Evolutionary conservation across 2,888 invertebrate species (phyloP).

Genomic region (Mystacides longicornis): DNA sequence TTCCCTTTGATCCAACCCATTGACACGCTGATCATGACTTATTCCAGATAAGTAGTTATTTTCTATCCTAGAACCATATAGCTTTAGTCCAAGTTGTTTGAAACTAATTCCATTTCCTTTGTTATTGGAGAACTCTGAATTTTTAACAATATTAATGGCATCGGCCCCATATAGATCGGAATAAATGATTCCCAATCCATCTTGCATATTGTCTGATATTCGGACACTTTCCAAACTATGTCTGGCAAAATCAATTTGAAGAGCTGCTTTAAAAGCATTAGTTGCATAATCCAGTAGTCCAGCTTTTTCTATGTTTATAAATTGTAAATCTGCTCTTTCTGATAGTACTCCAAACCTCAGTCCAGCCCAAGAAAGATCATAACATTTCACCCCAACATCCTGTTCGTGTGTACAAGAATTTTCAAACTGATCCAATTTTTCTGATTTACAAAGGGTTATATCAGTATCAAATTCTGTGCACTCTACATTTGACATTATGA

Average conservation of each 20-base stretch:
- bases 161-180: conserved; percentile 88
- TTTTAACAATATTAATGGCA: conserved; percentile 71
- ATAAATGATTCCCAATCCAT: conserved; percentile 89
- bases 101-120: conserved; percentile 84
- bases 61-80: conserved; percentile 70
- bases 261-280: conserved; percentile 77
- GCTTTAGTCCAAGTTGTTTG: conserved; percentile 77
- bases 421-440: conserved; percentile 71
- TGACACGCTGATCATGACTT: conserved; percentile 83
- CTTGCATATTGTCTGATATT: conserved; percentile 79
- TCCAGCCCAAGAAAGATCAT: conserved; percentile 91
- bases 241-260: conserved; percentile 80
- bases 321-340: conserved; percentile 79
- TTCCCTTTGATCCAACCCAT: conserved; percentile 79
- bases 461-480: conserved; percentile 90
- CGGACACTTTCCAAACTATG: conserved; percentile 76
- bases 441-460: conserved; percentile 78
- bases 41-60: conserved; percentile 84
- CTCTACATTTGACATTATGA: conserved; percentile 77
- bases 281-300: conserved; percentile 91
- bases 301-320: conserved; percentile 82
- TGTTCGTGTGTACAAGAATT: conserved; percentile 81
- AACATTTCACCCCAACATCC: conserved; percentile 84
- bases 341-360: conserved; percentile 83
- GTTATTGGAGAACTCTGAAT: conserved; percentile 79